These are phyloP conservation scores for Muschampia plurimacula DNA, from an alignment of 2,888 invertebrate genomes.

Conservation along the genomic window DNA sequence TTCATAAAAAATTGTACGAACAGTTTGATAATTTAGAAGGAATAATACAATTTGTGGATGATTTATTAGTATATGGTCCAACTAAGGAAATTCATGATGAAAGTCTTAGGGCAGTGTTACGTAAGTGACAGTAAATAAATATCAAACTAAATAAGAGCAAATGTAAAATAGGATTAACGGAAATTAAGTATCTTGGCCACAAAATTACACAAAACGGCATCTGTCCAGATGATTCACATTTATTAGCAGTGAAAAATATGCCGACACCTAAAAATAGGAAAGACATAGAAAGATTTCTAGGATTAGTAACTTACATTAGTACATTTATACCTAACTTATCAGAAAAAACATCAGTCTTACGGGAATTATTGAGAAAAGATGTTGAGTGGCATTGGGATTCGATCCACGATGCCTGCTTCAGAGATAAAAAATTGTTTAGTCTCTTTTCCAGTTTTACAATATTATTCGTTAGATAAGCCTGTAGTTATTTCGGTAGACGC, in stretches of 20 bases:
- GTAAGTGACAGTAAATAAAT: slow-evolving; percentile 29
- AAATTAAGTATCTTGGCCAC: slow-evolving; percentile 1
- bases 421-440: background rate
- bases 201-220: slow-evolving; percentile 7
- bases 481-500: slow-evolving; percentile 39
- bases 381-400: slow-evolving; percentile 5
- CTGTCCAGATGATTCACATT: background rate
- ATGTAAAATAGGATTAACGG: slow-evolving; percentile 29
- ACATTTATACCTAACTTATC: slow-evolving; percentile 15
- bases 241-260: slow-evolving; percentile 11
- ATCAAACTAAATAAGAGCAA: slow-evolving; percentile 34
- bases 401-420: background rate
- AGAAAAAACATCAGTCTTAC: background rate
- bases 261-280: slow-evolving; percentile 13
- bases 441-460: background rate
- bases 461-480: slow-evolving; percentile 15
- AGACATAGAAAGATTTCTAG: slow-evolving; percentile 5
- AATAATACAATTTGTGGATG: slow-evolving; percentile 44
- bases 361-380: slow-evolving; percentile 3
- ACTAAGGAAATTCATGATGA: slow-evolving; percentile 7
- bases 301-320: background rate
- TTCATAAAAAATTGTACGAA: slow-evolving; percentile 45
- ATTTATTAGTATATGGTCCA: slow-evolving; percentile 38
- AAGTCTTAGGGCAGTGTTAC: slow-evolving; percentile 21
- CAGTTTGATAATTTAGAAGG: slow-evolving; percentile 45